Conservation (phyloP, 2,797 vertebrate genomes). For the Danio tinwini region DNA sequence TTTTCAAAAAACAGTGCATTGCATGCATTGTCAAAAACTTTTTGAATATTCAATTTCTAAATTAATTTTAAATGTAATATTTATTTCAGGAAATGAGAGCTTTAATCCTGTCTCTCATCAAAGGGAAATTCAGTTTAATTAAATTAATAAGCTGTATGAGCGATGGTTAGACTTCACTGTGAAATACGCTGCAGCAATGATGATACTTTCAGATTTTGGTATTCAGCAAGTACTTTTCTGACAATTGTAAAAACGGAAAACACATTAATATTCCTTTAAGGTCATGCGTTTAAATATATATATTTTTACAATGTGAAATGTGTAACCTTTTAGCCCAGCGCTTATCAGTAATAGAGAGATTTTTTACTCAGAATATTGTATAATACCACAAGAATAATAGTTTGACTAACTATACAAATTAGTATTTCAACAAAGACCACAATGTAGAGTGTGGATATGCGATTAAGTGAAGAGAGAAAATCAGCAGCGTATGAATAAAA, state of each 20-base stretch:
- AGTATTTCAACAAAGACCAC: not conserved
- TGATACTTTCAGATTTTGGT: not conserved
- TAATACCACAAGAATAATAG: not conserved
- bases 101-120: not conserved
- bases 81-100: not conserved
- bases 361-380: not conserved
- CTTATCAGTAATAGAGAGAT: not conserved
- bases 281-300: not conserved
- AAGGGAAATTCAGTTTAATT: not conserved
- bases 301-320: not conserved
- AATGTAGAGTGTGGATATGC: conserved; percentile 29
- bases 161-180: not conserved
- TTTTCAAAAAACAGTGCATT: not conserved
- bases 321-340: not conserved
- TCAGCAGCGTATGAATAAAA: not conserved
- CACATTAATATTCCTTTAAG: not conserved
- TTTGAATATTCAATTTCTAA: not conserved
- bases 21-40: not conserved
- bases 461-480: conserved; percentile 46
- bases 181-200: not conserved
- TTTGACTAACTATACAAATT: not conserved
- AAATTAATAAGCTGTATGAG: not conserved
- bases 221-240: not conserved
- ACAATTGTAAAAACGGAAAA: not conserved
- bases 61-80: not conserved